These are phyloP conservation scores for Malacoctenus gilli DNA, from an alignment of 2,797 vertebrate genomes.

Conservation along the genomic window DNA sequence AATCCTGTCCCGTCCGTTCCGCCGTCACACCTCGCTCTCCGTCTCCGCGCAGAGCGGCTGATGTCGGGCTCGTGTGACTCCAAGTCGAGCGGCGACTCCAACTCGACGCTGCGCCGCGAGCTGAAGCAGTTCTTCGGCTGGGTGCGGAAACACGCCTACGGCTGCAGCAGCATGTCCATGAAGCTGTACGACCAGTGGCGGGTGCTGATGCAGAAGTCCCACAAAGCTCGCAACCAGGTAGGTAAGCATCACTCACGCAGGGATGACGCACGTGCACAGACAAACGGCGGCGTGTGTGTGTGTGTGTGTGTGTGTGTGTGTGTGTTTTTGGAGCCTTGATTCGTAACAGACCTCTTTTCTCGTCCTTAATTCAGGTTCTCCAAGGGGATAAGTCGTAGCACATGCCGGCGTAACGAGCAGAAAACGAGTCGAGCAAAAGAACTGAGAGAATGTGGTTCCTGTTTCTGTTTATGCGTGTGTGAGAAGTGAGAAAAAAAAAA, in stretches of 20 bases:
- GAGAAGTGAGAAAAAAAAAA: slow-evolving; percentile 25
- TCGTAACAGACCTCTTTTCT: slow-evolving; percentile 48
- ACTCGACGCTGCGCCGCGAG: slow-evolving; percentile 93
- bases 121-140: slow-evolving; percentile 99
- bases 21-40: not conserved
- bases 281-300: too few species aligned
- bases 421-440: slow-evolving; percentile 41
- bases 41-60: slow-evolving; percentile 78
- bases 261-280: slow-evolving; percentile 15
- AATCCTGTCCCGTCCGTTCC: too few species aligned
- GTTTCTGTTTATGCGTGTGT: slow-evolving; percentile 44
- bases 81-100: slow-evolving; percentile 88
- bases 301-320: too few species aligned
- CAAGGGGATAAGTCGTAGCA: slow-evolving; percentile 88
- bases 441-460: slow-evolving; percentile 47
- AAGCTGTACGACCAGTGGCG: slow-evolving; percentile 99
- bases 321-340: slow-evolving; percentile 22
- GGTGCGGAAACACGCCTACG: slow-evolving; percentile 95
- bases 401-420: slow-evolving; percentile 46
- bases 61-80: slow-evolving; percentile 83
- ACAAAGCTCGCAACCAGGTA: slow-evolving; percentile 98
- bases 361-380: slow-evolving; percentile 80
- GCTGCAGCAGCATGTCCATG: slow-evolving; percentile 97
- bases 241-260: slow-evolving; percentile 79
- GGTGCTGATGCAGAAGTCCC: slow-evolving; percentile 97